These are phyloP conservation scores for Mystacornis crossleyi DNA, from an alignment of 2,113 vertebrate genomes.

Conservation along the genomic window DNA sequence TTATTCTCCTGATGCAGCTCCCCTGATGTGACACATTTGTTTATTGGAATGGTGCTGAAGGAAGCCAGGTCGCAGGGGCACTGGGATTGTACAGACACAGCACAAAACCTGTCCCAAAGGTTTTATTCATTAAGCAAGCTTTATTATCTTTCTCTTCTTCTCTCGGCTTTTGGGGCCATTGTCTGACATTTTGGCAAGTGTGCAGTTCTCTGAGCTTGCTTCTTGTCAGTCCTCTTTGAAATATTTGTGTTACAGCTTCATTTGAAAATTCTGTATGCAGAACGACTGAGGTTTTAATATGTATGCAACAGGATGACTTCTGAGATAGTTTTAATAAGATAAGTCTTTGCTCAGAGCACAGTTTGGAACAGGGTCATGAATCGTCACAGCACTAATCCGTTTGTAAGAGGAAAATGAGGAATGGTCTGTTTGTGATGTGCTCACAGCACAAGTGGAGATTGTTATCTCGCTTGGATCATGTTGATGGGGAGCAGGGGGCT, in stretches of 20 bases:
- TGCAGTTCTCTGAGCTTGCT: background rate
- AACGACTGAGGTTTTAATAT: background rate
- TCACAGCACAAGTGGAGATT: background rate
- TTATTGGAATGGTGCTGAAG: background rate
- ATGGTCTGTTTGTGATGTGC: background rate
- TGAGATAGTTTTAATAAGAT: background rate
- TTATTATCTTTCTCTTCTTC: background rate
- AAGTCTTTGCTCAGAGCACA: background rate
- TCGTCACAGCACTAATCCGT: background rate
- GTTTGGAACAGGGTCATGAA: background rate
- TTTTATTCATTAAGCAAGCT: background rate
- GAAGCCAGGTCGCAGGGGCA: background rate
- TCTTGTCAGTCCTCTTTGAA: background rate
- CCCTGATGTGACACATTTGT: background rate
- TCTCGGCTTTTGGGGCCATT: background rate
- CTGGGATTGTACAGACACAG: background rate
- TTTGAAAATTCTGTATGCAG: background rate
- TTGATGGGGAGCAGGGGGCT: background rate
- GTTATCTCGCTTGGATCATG: background rate
- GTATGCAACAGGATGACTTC: background rate
- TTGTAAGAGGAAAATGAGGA: background rate
- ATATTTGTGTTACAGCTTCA: background rate
- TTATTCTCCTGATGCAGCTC: background rate
- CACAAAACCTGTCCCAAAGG: background rate
- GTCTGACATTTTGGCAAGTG: background rate